Percentiles rank a stretch among this genome's conserved stretches.
phyloP scores from a whole-genome alignment of 1,140 invertebrate genomes.

The Pogonomyrmex californicus region DNA sequence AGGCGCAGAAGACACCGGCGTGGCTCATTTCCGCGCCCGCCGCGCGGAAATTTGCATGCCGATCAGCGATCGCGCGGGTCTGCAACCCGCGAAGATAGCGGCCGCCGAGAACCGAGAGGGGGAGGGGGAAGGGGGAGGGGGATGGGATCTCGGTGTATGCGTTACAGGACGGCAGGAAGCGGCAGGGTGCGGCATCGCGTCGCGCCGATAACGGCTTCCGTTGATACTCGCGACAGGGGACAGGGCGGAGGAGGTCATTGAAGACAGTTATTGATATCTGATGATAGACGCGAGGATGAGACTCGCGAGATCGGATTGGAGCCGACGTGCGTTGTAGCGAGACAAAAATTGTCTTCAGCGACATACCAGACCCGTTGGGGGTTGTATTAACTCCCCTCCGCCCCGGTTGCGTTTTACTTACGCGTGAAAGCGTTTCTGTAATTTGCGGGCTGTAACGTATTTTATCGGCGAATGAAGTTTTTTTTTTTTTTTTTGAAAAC shows the following conservation, averaged over 20 bases:
- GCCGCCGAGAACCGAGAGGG: neutral
- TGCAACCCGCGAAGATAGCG: conserved; percentile 2
- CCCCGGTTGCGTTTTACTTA: neutral
- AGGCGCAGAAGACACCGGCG: conserved; percentile 53
- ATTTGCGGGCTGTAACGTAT: neutral
- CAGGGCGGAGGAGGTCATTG: neutral
- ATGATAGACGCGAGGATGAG: conserved; percentile 10
- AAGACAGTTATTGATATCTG: conserved; percentile 12
- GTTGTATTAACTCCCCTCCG: no score
- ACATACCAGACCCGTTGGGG: neutral
- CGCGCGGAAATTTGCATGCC: conserved; percentile 60
- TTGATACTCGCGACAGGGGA: conserved; percentile 10
- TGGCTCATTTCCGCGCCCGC: conserved; percentile 19
- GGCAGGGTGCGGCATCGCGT: neutral
- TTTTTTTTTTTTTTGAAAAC: neutral
- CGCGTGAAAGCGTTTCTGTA: neutral
- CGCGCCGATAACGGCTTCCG: conserved; percentile 22
- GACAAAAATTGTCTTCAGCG: neutral
- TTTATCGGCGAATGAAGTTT: neutral
- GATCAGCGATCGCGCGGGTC: conserved; percentile 17
- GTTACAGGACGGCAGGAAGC: neutral
- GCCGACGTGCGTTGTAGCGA: neutral
- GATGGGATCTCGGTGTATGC: neutral
- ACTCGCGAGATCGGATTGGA: neutral
- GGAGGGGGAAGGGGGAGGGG: no score